phyloP scores from a whole-genome alignment of 2,797 vertebrate species.

The Protosalanx chinensis region DNA sequence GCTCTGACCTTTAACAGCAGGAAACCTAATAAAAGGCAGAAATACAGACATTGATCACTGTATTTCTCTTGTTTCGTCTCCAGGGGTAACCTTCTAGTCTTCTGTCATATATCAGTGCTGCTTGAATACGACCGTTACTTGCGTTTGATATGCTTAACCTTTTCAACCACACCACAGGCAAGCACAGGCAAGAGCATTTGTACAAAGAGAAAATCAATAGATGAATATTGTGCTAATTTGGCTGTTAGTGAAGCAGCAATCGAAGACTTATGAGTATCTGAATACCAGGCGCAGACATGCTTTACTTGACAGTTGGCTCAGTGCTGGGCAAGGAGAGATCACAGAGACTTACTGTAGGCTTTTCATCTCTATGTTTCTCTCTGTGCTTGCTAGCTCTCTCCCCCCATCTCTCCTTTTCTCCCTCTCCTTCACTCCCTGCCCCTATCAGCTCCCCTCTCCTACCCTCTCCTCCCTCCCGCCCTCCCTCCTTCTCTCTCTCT shows the following conservation, averaged over 20 bases:
- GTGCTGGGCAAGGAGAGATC: neutral
- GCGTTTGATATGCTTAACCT: slow-evolving; percentile 37
- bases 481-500: neutral
- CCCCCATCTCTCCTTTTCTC: neutral
- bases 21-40: slow-evolving; percentile 34
- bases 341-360: slow-evolving; percentile 1
- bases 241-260: neutral
- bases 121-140: slow-evolving; percentile 21
- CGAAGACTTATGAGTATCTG: neutral
- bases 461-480: neutral
- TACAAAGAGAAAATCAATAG: neutral
- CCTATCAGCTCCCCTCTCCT: neutral
- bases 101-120: slow-evolving; percentile 34
- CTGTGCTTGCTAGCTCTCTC: neutral
- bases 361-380: neutral
- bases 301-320: neutral
- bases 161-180: slow-evolving; percentile 16
- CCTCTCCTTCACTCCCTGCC: slow-evolving; percentile 29
- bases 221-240: neutral
- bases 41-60: slow-evolving; percentile 22
- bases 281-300: neutral
- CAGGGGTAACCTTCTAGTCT: slow-evolving; percentile 21
- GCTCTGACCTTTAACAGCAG: slow-evolving; percentile 47
- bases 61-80: slow-evolving; percentile 40
- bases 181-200: neutral